Base-by-base conservation (phyloP, 2,113 vertebrate genomes). In the Empidonax alnorum region DNA sequence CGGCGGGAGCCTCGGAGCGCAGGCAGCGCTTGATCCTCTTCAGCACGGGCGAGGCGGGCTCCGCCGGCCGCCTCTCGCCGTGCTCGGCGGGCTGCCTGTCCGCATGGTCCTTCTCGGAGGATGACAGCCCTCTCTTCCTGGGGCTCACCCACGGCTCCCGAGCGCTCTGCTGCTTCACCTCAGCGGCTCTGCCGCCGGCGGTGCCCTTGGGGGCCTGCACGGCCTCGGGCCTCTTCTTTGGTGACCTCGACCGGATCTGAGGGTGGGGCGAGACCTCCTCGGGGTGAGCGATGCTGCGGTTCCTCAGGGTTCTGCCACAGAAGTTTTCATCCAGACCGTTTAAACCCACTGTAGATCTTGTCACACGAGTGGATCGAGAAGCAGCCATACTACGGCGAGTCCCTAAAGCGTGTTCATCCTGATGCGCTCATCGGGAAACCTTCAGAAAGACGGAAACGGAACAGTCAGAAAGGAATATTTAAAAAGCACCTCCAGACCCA, bases 301-400 rank as follows among this genome's bases (percentile, higher is more conserved):
- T 99, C 98, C 99, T 99, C 98, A 99, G 98, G 80, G 99, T 99
- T 98, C 99, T 98, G 94, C 99, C 99, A 98, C 99, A 99, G 96
- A 99, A 99, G 97, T 99, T 99, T 98, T 99, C 99, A 97, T 99
- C 99, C 98, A 99, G 98, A 98, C 99, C 99, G 98, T 99, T 99
- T 98, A 99, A 98, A 97, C 99, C 99, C 97, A 99, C 99, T 98
- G 99, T 99, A 98, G 99, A 99, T 99, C 99, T 99, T 99, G 99
- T 99, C 98, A 99, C 99, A 92, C 99, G 99, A 97, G 99, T 99
- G 98, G 99, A 99, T 98, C 99, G 99, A 98, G 99, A 99, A 98
- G 99, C 98, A 99, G 99, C 99, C 99, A 99, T 99, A 98, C 99
- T 99, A 99, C 97, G 99, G 99, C 98, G 97, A 98, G 97, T 98